Base-by-base conservation (phyloP, 2,113 vertebrate genomes). In the Mustela lutreola region DNA sequence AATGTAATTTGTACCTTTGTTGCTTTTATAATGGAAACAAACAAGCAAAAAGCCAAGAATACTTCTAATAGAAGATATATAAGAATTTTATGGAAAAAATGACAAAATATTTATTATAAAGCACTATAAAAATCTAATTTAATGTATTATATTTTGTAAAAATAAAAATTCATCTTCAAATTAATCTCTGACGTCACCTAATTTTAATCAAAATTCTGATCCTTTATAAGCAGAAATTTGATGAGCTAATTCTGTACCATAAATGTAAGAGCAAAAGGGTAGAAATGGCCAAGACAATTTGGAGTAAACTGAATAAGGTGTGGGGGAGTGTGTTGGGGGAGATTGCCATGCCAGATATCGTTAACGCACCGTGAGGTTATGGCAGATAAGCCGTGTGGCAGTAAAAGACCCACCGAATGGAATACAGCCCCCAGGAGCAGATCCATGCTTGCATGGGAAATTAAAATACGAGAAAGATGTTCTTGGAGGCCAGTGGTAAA, bases 291-390 rank as follows among this genome's bases (percentile, higher is more conserved):
- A 5, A 62, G 73, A n/a, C 10, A 16, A 33, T 75, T 45, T 2
- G 42, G 76, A 83, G 31, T 31, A 16, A 5, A 14, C 31, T 11
- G 6, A 70, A 18, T 7, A 11, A 50, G 16, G 16, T 18, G 4
- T n/a, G 1, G 8, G 18, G 11, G 8, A 53, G 26, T 11, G 26
- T 24, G 45, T 2, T n/a, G 80, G 45, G 36, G 39, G 26, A 50
- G 6, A 24, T 5, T 5, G 2, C 42, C 8, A 4, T 31, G 19
- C 45, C 36, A 18, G 31, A 4, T 0, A 2, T 7, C 5, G 19
- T 60, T 50, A 33, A 11, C 6, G 2, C 4, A 8, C 22, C 24
- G 8, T 7, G 15, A 15, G 15, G 14, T 21, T 26, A 39, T 5
- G 2, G 81, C 10, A 0, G n/a, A 60, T 28, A 28, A 84, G 50